phyloP scores from a whole-genome alignment of 2,113 vertebrate species.

The Poeciliopsis occidentalis region DNA sequence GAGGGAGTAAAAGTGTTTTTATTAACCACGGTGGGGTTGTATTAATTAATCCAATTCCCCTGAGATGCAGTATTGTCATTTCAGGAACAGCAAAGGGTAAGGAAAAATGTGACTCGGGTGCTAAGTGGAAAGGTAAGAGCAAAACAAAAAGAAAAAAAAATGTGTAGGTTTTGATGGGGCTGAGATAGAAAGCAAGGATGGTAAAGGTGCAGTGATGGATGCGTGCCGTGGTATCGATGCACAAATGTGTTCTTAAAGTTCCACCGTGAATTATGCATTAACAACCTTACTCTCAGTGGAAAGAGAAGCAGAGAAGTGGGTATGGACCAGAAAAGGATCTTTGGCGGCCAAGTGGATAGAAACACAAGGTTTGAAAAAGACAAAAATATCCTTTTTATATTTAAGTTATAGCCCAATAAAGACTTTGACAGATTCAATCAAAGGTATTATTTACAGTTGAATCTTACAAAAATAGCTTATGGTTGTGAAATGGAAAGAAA shows the following conservation, averaged over 20 bases:
- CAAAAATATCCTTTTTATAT: background rate
- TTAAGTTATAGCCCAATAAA: background rate
- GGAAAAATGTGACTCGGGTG: background rate
- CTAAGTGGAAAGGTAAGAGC: slow-evolving; percentile 1
- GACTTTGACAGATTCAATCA: background rate
- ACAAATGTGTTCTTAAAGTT: slow-evolving; percentile 42
- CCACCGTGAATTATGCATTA: slow-evolving; percentile 65
- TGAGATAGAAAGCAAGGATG: slow-evolving; percentile 9
- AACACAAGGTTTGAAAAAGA: background rate
- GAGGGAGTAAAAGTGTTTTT: slow-evolving; percentile 17
- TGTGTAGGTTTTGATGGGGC: slow-evolving; percentile 21
- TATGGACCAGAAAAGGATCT: slow-evolving; percentile 31
- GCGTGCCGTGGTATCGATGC: slow-evolving; percentile 27
- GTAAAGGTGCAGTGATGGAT: slow-evolving; percentile 39
- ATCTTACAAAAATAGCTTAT: no score
- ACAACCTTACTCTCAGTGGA: slow-evolving; percentile 35
- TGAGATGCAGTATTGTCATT: slow-evolving; percentile 3
- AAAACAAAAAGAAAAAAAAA: slow-evolving; percentile 5
- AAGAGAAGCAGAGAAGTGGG: slow-evolving; percentile 18
- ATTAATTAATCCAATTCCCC: slow-evolving; percentile 42
- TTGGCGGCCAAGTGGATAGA: background rate
- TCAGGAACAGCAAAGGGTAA: slow-evolving; percentile 28
- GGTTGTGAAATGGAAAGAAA: no score
- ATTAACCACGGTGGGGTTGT: slow-evolving; percentile 16
- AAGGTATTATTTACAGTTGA: no score